A percentile compares a stretch with the other conserved stretches of the same genome.
Conservation (phyloP, 2,113 vertebrate species). For the Elgaria multicarinata region DNA sequence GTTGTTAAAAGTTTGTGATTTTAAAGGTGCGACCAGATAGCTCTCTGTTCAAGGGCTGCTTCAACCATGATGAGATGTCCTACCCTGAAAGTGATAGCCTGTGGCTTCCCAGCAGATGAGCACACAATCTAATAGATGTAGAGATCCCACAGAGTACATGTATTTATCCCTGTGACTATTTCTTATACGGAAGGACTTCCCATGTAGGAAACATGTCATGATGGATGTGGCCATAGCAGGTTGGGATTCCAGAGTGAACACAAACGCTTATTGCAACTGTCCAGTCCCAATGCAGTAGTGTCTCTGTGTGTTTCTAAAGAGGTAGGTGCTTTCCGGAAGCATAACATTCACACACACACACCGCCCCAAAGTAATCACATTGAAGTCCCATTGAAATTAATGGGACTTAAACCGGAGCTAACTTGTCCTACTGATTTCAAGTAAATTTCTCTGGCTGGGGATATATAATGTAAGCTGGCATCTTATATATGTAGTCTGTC, state of each 20-base stretch:
- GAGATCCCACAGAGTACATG: neutral
- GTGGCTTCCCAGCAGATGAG: neutral
- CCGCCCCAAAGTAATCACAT: neutral
- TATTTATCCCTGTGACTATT: neutral
- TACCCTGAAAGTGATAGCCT: neutral
- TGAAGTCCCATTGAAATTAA: neutral
- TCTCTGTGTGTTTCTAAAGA: neutral
- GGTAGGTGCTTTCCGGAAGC: neutral
- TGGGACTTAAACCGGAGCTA: neutral
- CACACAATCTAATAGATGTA: neutral
- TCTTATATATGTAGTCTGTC: neutral
- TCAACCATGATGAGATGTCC: neutral
- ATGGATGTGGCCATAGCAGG: neutral
- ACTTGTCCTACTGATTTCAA: neutral
- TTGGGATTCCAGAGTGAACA: too few relatives aligned
- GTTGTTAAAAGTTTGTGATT: conserved; percentile 8
- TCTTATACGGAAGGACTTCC: neutral
- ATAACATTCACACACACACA: neutral
- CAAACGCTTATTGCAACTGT: neutral
- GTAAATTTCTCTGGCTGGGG: neutral
- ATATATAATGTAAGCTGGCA: neutral
- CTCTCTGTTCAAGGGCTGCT: conserved; percentile 4
- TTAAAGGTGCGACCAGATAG: neutral
- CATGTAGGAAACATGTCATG: neutral
- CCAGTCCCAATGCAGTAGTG: neutral